These are phyloP conservation scores for Trialeurodes vaporariorum DNA, from an alignment of 1,140 invertebrate species.

Conservation along the genomic window DNA sequence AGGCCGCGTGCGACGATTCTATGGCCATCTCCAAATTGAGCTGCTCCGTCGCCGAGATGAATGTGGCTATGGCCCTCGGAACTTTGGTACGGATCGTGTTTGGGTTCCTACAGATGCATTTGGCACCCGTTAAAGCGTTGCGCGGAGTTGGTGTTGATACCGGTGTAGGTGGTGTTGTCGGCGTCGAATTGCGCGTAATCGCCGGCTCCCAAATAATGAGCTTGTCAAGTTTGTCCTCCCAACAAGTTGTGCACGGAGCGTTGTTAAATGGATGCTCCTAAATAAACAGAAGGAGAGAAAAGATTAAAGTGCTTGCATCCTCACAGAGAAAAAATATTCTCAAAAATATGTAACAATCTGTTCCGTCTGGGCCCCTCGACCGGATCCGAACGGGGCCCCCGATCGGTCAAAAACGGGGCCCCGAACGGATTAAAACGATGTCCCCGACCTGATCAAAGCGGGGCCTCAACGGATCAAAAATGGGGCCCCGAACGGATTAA, in stretches of 20 bases:
- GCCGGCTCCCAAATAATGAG: constrained; percentile 60
- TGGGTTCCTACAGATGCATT: constrained; percentile 40
- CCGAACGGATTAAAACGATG: too few species aligned
- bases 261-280: constrained; percentile 61
- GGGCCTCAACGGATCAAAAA: too few species aligned
- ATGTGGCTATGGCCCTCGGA: constrained; percentile 12
- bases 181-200: constrained; percentile 32
- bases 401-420: too few species aligned
- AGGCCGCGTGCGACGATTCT: constrained; percentile 64
- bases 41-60: constrained; percentile 39
- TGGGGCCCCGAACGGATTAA: too few species aligned
- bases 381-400: too few species aligned
- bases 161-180: constrained; percentile 38
- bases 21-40: constrained; percentile 66
- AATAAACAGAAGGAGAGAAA: constrained; percentile 29
- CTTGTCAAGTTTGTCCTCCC: constrained; percentile 71
- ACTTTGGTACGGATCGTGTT: constrained; percentile 5
- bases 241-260: constrained; percentile 64
- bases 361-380: too few species aligned
- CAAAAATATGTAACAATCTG: not conserved
- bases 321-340: constrained; percentile 2
- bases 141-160: constrained; percentile 35
- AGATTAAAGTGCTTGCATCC: too few species aligned
- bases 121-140: constrained; percentile 37
- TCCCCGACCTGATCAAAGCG: too few species aligned